Base-by-base conservation (phyloP, 2,113 vertebrate genomes). In the Coregonus clupeaformis region DNA sequence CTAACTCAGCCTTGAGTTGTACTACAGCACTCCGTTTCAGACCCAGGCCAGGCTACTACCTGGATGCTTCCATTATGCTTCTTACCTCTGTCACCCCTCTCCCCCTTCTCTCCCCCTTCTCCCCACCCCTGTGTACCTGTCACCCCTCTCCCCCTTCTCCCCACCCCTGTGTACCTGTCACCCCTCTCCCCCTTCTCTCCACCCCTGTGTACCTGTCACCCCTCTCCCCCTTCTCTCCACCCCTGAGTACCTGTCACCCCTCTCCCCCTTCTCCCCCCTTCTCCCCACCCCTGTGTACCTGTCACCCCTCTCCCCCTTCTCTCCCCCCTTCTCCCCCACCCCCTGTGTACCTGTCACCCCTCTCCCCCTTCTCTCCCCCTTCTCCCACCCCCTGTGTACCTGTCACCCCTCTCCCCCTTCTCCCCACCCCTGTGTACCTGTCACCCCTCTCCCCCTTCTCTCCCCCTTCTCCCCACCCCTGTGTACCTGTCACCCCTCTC, bases 251-350 rank as follows among this genome's bases (percentile, higher is more conserved):
- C 9, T 45, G 42, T 45, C 42, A 45, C 42, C 42, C 11, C 42
- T 45, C 42, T 45, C 42, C 29, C 20, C 20, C 57, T 22, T n/a
- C 57, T 59, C 20, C n/a, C n/a, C n/a, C 98, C 98, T 47, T n/a
- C n/a, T n/a, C n/a, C n/a, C n/a, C n/a, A n/a, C n/a, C n/a, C n/a
- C 92, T 7, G 96, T 96, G 0, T 98, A 96, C 55, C 87, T 91
- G 55, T 96, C 97, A 2, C 98, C 98, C 25, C 98, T 80, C 90
- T 94, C 16, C 47, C 47, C 47, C 14, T 49, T 49, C 47, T 49
- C n/a, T n/a, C n/a, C n/a, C n/a, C n/a, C n/a, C n/a, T n/a, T n/a
- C n/a, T n/a, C 14, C 16, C 13, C 49, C 36, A 42, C 11, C 36
- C 36, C 98, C n/a, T n/a, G n/a, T n/a, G n/a, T n/a, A n/a, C n/a